These are phyloP conservation scores for Taxidea taxus DNA, from an alignment of 2,113 vertebrate genomes.

Conservation along the genomic window DNA sequence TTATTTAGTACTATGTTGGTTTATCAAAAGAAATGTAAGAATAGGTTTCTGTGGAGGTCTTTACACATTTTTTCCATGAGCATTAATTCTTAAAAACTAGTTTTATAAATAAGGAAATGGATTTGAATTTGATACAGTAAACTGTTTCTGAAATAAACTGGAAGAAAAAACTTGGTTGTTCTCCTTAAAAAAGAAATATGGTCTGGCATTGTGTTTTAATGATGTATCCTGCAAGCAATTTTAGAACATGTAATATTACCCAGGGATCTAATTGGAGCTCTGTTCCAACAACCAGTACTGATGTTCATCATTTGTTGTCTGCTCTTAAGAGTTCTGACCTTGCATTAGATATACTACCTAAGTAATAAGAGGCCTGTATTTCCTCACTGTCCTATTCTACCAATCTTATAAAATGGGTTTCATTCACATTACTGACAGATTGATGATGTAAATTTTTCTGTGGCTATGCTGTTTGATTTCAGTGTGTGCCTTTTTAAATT, in stretches of 20 bases:
- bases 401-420: not conserved
- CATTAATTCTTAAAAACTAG: not conserved
- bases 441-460: not conserved
- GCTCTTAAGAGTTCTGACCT: not conserved
- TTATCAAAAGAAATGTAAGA: not conserved
- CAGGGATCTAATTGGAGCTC: not conserved
- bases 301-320: not conserved
- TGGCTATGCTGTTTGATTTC: not conserved
- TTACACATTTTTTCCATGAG: not conserved
- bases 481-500: not conserved
- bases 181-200: not conserved
- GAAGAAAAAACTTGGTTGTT: not conserved
- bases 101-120: not conserved
- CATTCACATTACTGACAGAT: not conserved
- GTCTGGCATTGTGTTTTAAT: not conserved
- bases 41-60: not conserved
- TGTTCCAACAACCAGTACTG: not conserved
- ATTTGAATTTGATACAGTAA: slow-evolving; percentile 9
- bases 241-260: not conserved
- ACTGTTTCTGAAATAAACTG: not conserved
- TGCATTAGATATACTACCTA: not conserved
- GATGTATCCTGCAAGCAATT: slow-evolving; percentile 15
- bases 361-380: not conserved
- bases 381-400: not conserved
- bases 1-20: not conserved